A percentile compares a stretch with the other conserved stretches of the same genome.
Evolutionary conservation across 1,140 invertebrate genomes (phyloP).

Genomic region (Drosophila ambigua): DNA sequence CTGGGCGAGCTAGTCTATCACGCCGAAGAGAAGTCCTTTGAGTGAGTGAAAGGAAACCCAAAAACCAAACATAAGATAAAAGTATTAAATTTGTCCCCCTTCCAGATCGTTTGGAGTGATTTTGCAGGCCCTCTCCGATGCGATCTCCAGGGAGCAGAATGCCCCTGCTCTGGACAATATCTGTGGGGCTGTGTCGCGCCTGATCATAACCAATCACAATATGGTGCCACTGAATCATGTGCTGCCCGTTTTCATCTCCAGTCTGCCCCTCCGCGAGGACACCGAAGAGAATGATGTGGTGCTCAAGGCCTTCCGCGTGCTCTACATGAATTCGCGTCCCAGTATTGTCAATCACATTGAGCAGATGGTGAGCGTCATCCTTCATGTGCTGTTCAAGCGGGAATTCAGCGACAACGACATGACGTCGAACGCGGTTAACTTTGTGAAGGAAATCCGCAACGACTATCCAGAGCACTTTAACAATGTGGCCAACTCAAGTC

Average conservation of each 20-base stretch:
- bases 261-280: constrained; percentile 90
- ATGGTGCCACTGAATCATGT: constrained; percentile 89
- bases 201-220: constrained; percentile 88
- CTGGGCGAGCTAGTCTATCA: constrained; percentile 89
- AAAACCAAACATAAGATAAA: too few relatives aligned
- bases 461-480: constrained; percentile 86
- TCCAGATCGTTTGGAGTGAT: constrained; percentile 84
- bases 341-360: constrained; percentile 85
- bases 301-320: constrained; percentile 87
- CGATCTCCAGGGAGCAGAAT: constrained; percentile 87
- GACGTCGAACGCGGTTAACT: constrained; percentile 83
- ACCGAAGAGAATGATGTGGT: constrained; percentile 90
- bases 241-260: constrained; percentile 89
- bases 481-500: constrained; percentile 61
- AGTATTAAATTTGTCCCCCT: not conserved
- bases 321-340: constrained; percentile 86
- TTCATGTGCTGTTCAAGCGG: constrained; percentile 85
- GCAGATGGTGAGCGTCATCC: constrained; percentile 85
- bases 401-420: constrained; percentile 64
- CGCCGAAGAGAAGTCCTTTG: constrained; percentile 80
- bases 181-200: constrained; percentile 90
- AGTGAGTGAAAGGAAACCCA: constrained; percentile 47
- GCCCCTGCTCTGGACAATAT: constrained; percentile 89
- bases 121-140: constrained; percentile 87
- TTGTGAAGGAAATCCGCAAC: constrained; percentile 85